phyloP scores from a whole-genome alignment of 2,888 invertebrate species.

The Erebia palarica region DNA sequence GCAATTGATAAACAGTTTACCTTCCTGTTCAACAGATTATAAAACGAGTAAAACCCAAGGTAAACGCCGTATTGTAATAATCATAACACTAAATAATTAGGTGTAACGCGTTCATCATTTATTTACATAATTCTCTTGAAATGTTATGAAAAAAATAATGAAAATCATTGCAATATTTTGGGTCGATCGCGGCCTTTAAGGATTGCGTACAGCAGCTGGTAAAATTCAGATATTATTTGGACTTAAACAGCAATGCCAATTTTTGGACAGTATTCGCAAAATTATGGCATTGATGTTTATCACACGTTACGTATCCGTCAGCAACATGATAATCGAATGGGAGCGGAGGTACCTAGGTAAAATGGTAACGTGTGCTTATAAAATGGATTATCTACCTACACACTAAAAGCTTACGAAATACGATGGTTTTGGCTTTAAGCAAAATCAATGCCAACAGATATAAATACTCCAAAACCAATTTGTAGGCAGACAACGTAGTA shows the following conservation, averaged over 20 bases:
- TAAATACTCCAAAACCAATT: conserved; percentile 52
- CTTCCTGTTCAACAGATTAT: conserved; percentile 13
- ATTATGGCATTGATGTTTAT: too few species aligned
- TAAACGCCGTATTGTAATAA: conserved; percentile 17
- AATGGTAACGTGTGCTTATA: background rate
- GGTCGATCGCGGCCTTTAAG: too few species aligned
- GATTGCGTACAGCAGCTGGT: background rate
- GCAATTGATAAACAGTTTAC: conserved; percentile 18
- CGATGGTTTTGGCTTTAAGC: background rate
- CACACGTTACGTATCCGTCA: too few species aligned
- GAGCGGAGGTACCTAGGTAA: background rate
- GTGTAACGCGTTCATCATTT: background rate
- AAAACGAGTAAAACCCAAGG: conserved; percentile 5
- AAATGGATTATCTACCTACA: conserved; percentile 4
- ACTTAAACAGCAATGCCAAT: too few species aligned
- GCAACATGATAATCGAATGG: background rate
- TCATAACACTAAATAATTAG: background rate
- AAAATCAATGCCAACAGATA: conserved; percentile 26
- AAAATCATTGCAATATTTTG: background rate
- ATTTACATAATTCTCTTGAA: conserved; percentile 3
- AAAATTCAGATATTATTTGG: too few species aligned
- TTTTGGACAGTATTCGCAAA: too few species aligned
- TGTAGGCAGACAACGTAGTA: conserved; percentile 75
- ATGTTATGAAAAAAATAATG: background rate
- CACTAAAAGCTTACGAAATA: conserved; percentile 5